Conservation (phyloP, 2,113 vertebrate genomes). For the Onychostruthus taczanowskii region DNA sequence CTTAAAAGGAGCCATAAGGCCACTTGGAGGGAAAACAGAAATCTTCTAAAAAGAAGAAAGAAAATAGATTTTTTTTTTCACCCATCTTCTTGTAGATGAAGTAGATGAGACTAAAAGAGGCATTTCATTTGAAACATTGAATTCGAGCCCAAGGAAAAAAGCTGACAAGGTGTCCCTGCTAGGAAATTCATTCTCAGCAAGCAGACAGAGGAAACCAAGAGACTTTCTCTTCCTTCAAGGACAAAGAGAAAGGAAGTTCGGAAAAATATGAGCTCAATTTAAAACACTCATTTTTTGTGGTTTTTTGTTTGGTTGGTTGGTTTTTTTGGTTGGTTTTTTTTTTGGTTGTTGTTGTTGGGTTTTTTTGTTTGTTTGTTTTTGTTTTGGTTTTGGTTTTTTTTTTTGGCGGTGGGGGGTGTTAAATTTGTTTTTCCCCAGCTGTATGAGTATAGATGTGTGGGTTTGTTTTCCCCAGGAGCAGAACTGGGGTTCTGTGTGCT, state of each 20-base stretch:
- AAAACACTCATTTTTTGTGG: neutral
- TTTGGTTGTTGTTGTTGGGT: no score
- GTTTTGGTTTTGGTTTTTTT: no score
- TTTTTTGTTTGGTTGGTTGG: neutral
- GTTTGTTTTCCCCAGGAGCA: neutral
- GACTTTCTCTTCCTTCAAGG: constrained; percentile 36
- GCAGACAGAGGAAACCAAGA: constrained; percentile 12
- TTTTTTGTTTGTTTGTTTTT: no score
- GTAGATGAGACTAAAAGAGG: constrained; percentile 42
- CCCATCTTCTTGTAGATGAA: constrained; percentile 38
- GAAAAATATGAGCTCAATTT: neutral
- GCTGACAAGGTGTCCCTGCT: constrained; percentile 25
- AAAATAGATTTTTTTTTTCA: constrained; percentile 26
- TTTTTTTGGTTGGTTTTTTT: no score
- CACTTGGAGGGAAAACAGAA: neutral
- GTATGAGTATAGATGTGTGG: neutral
- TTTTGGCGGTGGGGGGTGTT: neutral
- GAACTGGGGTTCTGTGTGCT: neutral
- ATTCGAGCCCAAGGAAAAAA: constrained; percentile 1
- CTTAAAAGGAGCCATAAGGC: constrained; percentile 53
- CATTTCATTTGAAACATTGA: constrained; percentile 52
- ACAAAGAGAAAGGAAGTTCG: constrained; percentile 31
- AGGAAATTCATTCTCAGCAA: constrained; percentile 18
- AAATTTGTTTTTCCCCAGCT: neutral
- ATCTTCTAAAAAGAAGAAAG: constrained; percentile 48